A percentile compares a stretch with the other conserved stretches of the same genome.
These are phyloP conservation scores for Tretioscincus oriximinensis DNA, from an alignment of 2,113 vertebrate genomes.

Conservation along the genomic window DNA sequence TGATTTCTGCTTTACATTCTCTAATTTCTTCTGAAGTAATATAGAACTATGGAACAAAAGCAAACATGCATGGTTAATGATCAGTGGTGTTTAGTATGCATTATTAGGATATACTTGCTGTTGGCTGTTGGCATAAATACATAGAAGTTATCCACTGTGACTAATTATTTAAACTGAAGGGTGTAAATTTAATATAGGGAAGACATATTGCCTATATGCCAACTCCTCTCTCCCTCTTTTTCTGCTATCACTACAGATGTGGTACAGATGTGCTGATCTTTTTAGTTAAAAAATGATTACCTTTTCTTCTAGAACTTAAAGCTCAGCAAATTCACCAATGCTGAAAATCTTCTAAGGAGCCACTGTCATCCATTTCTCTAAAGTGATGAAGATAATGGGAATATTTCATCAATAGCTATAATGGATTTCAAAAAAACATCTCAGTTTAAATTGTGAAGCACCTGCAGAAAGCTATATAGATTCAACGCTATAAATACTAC, in stretches of 20 bases:
- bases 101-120: too few relatives aligned
- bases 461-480: conserved; percentile 31
- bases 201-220: too few relatives aligned
- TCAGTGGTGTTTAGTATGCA: too few relatives aligned
- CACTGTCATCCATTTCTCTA: conserved; percentile 61
- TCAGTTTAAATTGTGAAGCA: conserved; percentile 47
- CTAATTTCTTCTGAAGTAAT: too few relatives aligned
- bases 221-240: too few relatives aligned
- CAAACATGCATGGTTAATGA: too few relatives aligned
- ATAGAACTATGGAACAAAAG: too few relatives aligned
- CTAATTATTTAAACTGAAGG: not conserved
- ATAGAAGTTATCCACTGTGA: too few relatives aligned
- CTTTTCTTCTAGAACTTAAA: conserved; percentile 35
- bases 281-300: conserved; percentile 8
- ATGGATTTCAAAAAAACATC: conserved; percentile 60
- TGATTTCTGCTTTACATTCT: too few relatives aligned
- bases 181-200: not conserved
- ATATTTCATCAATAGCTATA: conserved; percentile 43
- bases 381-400: conserved; percentile 53
- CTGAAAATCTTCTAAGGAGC: conserved; percentile 38
- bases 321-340: conserved; percentile 35
- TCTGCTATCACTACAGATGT: not conserved
- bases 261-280: not conserved
- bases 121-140: too few relatives aligned
- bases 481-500: conserved; percentile 49